phyloP scores from a whole-genome alignment of 2,797 vertebrate species.

The Dicrostonyx torquatus region DNA sequence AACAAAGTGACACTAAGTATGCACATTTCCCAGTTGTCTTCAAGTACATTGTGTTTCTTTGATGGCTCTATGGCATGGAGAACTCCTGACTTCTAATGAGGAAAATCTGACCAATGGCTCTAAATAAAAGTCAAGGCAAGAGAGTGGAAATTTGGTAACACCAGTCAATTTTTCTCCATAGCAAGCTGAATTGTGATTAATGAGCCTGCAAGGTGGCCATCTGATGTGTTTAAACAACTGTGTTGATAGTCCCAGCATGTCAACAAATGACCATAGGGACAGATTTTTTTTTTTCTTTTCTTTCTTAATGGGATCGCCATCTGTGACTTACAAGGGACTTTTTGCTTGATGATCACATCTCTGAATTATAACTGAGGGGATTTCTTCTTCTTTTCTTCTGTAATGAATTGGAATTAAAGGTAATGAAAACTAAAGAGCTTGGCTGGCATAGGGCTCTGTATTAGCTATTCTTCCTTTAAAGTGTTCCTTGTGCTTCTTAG shows the following conservation, averaged over 20 bases:
- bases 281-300: background rate
- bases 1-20: slow-evolving; percentile 2
- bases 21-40: slow-evolving; percentile 59
- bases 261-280: slow-evolving; percentile 22
- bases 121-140: slow-evolving; percentile 69
- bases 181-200: slow-evolving; percentile 68
- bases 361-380: slow-evolving; percentile 50
- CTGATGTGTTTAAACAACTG: slow-evolving; percentile 75
- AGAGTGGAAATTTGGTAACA: slow-evolving; percentile 71
- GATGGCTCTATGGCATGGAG: slow-evolving; percentile 63
- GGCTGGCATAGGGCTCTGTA: background rate
- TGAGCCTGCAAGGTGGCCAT: slow-evolving; percentile 56
- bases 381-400: slow-evolving; percentile 62
- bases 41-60: slow-evolving; percentile 58
- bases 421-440: slow-evolving; percentile 41
- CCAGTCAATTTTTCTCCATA: slow-evolving; percentile 62
- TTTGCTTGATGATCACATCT: slow-evolving; percentile 61
- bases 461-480: slow-evolving; percentile 32
- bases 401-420: slow-evolving; percentile 55
- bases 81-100: slow-evolving; percentile 68
- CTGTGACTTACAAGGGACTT: slow-evolving; percentile 45
- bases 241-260: slow-evolving; percentile 46
- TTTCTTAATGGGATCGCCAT: slow-evolving; percentile 10
- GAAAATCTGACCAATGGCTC: slow-evolving; percentile 55
- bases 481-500: slow-evolving; percentile 31